Base-by-base conservation (phyloP, 2,888 invertebrate genomes). In the Protophormia terraenovae region DNA sequence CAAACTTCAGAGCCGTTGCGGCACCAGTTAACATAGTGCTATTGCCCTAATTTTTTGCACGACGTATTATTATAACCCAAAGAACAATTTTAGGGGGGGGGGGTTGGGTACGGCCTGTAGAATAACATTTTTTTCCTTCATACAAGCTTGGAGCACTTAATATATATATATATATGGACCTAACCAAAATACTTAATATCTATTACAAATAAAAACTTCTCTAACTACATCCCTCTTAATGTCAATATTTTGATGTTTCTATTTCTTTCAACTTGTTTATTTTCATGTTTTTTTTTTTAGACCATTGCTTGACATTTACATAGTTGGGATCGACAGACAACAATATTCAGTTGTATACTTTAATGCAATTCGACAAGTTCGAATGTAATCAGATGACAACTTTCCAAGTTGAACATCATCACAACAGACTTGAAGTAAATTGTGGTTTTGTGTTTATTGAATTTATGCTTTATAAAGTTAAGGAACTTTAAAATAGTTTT, bases 181-280 rank as follows among this genome's bases (percentile, higher is more conserved):
- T 75, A 16, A 1, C 16, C 1, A 35, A 29, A 53, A 71, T 38
- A 75, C 69, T 64, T 50, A 12, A 82, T 64, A 71, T 76, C 22
- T 32, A 62, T 60, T 73, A 32, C 35, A 60, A 16, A 47, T 19
- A 10, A 64, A 69, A 19, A 80, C 60, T 55, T 47, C 41, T n/a
- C n/a, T n/a, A 62, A 47, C 67, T n/a, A n/a, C n/a, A n/a, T n/a
- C n/a, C n/a, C n/a, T n/a, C n/a, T n/a, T n/a, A 81, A 62, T 84
- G 80, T 84, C 76, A 81, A 73, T 72, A 55, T 53, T 77, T 73
- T 55, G 41, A 67, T 81, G 71, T 80, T 64, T 69, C 67, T 53
- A 38, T 55, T 55, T 73, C 53, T 53, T 67, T 66, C 24, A 64
- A 72, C 79, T 71, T 71, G 47, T 76, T 80, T 41, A 67, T 80